phyloP scores from a whole-genome alignment of 2,797 vertebrate species.

The Galaxias olidus region DNA sequence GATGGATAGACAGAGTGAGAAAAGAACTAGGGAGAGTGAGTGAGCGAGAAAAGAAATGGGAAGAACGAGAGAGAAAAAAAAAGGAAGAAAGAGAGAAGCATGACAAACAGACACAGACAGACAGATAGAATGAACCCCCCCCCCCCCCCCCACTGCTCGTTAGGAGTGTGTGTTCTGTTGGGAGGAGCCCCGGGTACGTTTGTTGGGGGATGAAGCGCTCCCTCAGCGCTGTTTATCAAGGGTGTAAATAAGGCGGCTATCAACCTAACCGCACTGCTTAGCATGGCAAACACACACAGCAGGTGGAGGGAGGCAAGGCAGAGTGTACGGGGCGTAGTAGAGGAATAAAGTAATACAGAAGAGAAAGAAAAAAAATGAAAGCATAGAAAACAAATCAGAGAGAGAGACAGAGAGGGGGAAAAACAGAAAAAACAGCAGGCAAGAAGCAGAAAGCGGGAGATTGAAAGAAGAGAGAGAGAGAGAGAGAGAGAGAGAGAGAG shows the following conservation, averaged over 20 bases:
- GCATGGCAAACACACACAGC: slow-evolving; percentile 47
- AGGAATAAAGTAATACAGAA: not conserved
- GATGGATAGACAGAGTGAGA: slow-evolving; percentile 23
- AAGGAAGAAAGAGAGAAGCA: not conserved
- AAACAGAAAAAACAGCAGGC: not conserved
- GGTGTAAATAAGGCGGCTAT: slow-evolving; percentile 70
- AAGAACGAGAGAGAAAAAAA: slow-evolving; percentile 14
- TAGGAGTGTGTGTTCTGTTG: slow-evolving; percentile 48
- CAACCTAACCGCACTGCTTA: too few relatives aligned
- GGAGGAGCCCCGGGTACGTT: slow-evolving; percentile 51
- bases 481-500: slow-evolving; percentile 3
- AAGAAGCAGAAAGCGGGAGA: not conserved
- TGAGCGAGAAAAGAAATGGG: slow-evolving; percentile 3
- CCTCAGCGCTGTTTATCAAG: slow-evolving; percentile 67
- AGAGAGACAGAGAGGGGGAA: not conserved
- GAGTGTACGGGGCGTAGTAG: slow-evolving; percentile 5
- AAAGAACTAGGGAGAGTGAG: slow-evolving; percentile 26
- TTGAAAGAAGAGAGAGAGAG: slow-evolving; percentile 8
- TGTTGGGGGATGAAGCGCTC: slow-evolving; percentile 67
- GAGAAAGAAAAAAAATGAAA: not conserved
- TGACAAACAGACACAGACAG: too few relatives aligned
- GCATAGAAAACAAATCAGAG: not conserved
- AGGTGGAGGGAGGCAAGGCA: slow-evolving; percentile 40
- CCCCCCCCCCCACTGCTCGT: slow-evolving; percentile 50
- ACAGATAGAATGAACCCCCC: not conserved